phyloP scores from a whole-genome alignment of 2,113 vertebrate genomes.

The Hydrolagus affinis region DNA sequence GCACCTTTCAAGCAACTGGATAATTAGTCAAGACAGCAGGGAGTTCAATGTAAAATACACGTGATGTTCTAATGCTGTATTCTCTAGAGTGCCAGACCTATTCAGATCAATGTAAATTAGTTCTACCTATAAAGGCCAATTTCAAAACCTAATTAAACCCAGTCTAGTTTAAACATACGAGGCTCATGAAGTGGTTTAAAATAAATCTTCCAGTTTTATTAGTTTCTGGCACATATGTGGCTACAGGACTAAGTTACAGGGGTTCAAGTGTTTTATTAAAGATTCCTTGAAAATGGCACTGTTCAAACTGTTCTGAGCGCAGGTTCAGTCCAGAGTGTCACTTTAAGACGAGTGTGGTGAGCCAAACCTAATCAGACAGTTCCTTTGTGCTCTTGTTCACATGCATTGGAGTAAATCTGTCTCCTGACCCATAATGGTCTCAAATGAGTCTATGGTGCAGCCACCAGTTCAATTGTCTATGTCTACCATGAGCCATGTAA shows the following conservation, averaged over 20 bases:
- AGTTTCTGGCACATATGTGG: neutral
- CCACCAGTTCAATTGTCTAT: neutral
- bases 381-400: neutral
- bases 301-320: neutral
- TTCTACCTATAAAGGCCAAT: neutral
- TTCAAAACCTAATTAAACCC: slow-evolving; percentile 11
- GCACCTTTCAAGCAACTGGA: neutral
- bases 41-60: slow-evolving; percentile 22
- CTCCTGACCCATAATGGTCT: too few relatives aligned
- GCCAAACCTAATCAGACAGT: neutral
- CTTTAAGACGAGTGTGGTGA: neutral
- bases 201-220: neutral
- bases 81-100: neutral
- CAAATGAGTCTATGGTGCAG: too few relatives aligned
- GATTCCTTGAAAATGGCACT: neutral
- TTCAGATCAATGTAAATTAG: slow-evolving; percentile 1
- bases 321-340: neutral
- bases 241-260: neutral
- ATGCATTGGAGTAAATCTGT: neutral
- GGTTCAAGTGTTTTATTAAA: neutral
- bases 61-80: neutral
- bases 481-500: neutral
- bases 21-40: slow-evolving; percentile 23
- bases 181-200: neutral
- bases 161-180: neutral